These are phyloP conservation scores for Trichoplusia ni DNA, from an alignment of 1,140 invertebrate genomes.

Conservation along the genomic window DNA sequence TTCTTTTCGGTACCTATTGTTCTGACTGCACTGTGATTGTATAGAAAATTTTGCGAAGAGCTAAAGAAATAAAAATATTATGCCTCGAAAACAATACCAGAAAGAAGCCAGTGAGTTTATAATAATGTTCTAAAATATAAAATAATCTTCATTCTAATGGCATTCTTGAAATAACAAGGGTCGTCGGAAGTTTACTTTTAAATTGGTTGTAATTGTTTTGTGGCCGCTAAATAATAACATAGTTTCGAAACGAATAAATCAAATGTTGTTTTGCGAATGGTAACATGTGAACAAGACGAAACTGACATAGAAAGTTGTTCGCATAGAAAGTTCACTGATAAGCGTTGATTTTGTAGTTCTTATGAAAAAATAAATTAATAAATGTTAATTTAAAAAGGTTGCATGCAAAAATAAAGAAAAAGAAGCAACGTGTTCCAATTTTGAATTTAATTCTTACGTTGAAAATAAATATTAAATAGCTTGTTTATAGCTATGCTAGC, in stretches of 20 bases:
- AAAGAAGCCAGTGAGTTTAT: no score
- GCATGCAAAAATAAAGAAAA: no score
- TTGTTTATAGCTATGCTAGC: no score
- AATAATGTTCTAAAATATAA: background rate
- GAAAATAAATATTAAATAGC: no score
- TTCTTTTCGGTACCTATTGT: background rate
- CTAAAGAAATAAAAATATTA: no score
- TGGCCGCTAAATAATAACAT: background rate
- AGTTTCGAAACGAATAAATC: background rate
- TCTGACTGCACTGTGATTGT: background rate
- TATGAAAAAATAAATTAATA: slow-evolving; percentile 8
- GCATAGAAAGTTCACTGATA: slow-evolving; percentile 11
- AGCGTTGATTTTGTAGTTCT: background rate
- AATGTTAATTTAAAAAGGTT: background rate
- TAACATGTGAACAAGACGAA: background rate
- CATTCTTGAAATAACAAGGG: background rate
- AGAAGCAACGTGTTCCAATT: no score
- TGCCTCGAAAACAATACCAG: no score
- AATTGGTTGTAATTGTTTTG: background rate
- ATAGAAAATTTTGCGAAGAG: no score
- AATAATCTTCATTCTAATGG: background rate
- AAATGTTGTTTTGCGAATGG: slow-evolving; percentile 2
- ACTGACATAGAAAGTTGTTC: slow-evolving; percentile 8
- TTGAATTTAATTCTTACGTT: no score
- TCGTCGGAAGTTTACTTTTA: slow-evolving; percentile 4